These are phyloP conservation scores for Nasonia oneida DNA, from an alignment of 2,888 invertebrate species.

Conservation along the genomic window DNA sequence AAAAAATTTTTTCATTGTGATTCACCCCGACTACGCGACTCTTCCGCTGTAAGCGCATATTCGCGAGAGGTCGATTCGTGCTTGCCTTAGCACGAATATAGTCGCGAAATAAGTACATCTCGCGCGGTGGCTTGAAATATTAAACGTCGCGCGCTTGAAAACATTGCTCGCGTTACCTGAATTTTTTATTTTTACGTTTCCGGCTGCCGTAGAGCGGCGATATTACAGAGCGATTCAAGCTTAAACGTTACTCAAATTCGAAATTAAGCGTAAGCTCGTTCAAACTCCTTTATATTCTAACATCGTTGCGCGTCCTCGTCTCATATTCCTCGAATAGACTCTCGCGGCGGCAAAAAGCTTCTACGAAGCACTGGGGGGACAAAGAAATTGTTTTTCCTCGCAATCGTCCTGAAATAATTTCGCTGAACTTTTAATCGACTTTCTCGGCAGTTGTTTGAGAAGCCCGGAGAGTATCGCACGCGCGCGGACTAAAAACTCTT, in stretches of 20 bases:
- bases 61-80: not conserved
- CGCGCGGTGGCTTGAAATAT: constrained; percentile 17
- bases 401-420: constrained; percentile 12
- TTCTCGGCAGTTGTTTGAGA: not conserved
- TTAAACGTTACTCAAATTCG: not conserved
- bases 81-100: not conserved
- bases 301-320: not conserved
- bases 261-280: not conserved
- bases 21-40: not conserved
- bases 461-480: not conserved
- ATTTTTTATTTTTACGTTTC: not conserved
- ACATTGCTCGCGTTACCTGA: constrained; percentile 11
- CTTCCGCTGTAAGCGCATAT: not conserved
- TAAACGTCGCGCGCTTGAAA: constrained; percentile 36
- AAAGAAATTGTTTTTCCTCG: constrained; percentile 13
- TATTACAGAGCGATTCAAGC: not conserved
- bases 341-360: not conserved
- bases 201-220: not conserved
- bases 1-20: not conserved
- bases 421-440: constrained; percentile 21
- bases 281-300: constrained; percentile 1
- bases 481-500: not conserved
- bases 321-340: not conserved
- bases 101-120: constrained; percentile 26
- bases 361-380: not conserved